A percentile compares a stretch with the other conserved stretches of the same genome.
Conservation (phyloP, 2,797 vertebrate species). For the Sebastes cheni region DNA sequence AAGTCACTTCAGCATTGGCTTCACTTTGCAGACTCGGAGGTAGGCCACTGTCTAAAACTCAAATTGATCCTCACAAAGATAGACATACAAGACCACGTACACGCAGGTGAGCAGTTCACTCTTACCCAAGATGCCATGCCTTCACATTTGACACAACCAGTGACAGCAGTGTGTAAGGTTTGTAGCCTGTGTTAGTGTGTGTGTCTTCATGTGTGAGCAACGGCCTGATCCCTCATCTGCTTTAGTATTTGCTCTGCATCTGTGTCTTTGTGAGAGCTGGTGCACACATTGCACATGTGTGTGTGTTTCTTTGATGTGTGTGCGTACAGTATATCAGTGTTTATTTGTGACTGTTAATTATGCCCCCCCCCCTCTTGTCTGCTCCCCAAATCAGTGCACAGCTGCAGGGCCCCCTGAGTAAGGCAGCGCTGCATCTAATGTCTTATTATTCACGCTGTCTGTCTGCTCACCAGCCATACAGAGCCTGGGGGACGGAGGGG, state of each 20-base stretch:
- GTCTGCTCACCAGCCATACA: conserved; percentile 68
- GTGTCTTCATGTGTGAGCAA: not conserved
- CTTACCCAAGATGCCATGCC: not conserved
- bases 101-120: not conserved
- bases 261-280: conserved; percentile 36
- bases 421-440: conserved; percentile 66
- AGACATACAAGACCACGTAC: not conserved
- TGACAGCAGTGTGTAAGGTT: not conserved
- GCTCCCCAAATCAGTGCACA: conserved; percentile 64
- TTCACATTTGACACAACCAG: not conserved
- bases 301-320: conserved; percentile 33
- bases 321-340: conserved; percentile 44
- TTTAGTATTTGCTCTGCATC: conserved; percentile 22
- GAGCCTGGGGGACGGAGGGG: conserved; percentile 54
- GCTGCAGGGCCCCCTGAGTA: conserved; percentile 66
- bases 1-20: no score
- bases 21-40: no score
- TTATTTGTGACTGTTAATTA: conserved; percentile 71
- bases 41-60: no score
- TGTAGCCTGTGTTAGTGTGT: not conserved
- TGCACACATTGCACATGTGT: not conserved
- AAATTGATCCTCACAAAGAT: no score
- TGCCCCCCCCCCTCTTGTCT: conserved; percentile 22
- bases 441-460: conserved; percentile 79
- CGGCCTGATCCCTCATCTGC: not conserved